These are phyloP conservation scores for Lutraria lutraria DNA, from an alignment of 2,888 invertebrate species.

Conservation along the genomic window DNA sequence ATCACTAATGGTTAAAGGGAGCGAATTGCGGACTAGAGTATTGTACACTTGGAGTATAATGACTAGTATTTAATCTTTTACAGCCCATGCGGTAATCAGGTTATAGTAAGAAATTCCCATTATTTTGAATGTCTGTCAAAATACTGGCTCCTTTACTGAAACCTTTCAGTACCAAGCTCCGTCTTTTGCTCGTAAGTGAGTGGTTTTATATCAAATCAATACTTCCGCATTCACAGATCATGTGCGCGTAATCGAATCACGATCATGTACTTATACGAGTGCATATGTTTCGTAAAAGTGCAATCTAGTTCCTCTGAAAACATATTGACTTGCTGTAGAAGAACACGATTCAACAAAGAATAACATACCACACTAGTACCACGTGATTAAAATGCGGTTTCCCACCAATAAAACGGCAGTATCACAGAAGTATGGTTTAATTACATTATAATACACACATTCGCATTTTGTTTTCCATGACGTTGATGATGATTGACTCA, in stretches of 20 bases:
- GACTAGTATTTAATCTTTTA: too few relatives aligned
- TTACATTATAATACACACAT: not conserved
- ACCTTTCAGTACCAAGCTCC: too few relatives aligned
- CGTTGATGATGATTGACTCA: not conserved
- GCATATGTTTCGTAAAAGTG: not conserved
- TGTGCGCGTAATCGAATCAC: too few relatives aligned
- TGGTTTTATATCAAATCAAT: too few relatives aligned
- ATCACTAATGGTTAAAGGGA: not conserved
- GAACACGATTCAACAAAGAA: conserved; percentile 1
- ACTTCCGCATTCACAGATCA: too few relatives aligned
- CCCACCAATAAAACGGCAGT: not conserved
- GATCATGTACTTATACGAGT: not conserved
- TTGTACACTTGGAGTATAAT: not conserved
- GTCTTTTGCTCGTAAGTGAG: too few relatives aligned
- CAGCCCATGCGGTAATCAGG: too few relatives aligned
- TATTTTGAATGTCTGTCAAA: too few relatives aligned
- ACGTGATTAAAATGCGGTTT: conserved; percentile 9
- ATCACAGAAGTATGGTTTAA: not conserved
- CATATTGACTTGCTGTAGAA: not conserved
- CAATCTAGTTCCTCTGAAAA: not conserved
- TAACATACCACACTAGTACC: not conserved
- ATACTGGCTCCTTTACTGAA: too few relatives aligned
- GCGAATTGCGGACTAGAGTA: not conserved
- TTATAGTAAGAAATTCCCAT: too few relatives aligned
- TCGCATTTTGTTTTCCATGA: not conserved